phyloP scores from a whole-genome alignment of 2,888 invertebrate species.

The Mycalesis mineus region DNA sequence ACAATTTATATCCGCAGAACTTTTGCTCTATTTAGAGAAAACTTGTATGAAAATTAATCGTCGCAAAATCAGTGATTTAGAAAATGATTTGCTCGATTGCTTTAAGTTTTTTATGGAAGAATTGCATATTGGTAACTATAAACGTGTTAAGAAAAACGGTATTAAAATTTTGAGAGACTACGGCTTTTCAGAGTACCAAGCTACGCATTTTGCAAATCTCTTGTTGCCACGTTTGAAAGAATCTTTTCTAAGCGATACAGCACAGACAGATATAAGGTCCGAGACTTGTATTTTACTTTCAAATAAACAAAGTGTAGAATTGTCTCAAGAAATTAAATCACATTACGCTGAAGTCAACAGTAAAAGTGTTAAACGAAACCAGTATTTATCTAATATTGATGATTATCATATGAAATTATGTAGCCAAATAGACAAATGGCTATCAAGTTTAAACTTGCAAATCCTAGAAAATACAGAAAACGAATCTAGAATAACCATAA shows the following conservation, averaged over 20 bases:
- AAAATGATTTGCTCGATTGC: constrained; percentile 43
- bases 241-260: constrained; percentile 24
- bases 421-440: constrained; percentile 52
- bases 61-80: constrained; percentile 34
- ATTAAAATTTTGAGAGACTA: constrained; percentile 36
- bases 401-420: constrained; percentile 35
- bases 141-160: constrained; percentile 39
- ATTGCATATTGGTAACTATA: constrained; percentile 32
- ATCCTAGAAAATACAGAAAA: constrained; percentile 35
- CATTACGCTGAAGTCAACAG: neutral
- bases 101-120: constrained; percentile 39
- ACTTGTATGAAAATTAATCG: constrained; percentile 31
- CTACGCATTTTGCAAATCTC: constrained; percentile 36
- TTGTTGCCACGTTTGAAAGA: constrained; percentile 34
- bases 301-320: constrained; percentile 24
- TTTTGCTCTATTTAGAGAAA: constrained; percentile 36
- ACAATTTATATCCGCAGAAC: constrained; percentile 36
- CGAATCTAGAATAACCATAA: constrained; percentile 38
- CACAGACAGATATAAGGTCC: constrained; percentile 14
- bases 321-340: neutral
- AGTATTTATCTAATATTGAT: constrained; percentile 8
- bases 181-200: constrained; percentile 37
- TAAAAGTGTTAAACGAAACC: constrained; percentile 28
- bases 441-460: constrained; percentile 39
- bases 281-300: constrained; percentile 42